A percentile compares a stretch with the other conserved stretches of the same genome.
Conservation (phyloP, 23 tunicate genomes). For the Clavelina lepadiformis region DNA sequence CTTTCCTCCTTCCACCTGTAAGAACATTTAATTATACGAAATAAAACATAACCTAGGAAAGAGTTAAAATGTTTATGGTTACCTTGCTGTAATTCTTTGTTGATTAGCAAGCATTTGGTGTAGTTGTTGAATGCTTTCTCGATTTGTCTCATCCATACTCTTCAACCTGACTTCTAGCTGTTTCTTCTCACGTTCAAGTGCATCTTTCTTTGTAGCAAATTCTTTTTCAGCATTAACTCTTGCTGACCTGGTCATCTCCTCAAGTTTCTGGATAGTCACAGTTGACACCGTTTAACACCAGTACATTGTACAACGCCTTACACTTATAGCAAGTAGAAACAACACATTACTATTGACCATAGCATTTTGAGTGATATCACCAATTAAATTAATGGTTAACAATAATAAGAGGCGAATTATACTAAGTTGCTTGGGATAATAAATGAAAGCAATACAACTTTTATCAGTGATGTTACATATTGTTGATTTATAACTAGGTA, state of each 20-base stretch:
- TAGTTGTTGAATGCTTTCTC: conserved; percentile 47
- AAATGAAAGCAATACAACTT: too few species aligned
- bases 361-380: too few species aligned
- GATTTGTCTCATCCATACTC: conserved; percentile 40
- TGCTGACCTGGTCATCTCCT: conserved; percentile 44
- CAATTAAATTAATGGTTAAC: too few species aligned
- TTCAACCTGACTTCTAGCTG: conserved; percentile 45
- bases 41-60: not conserved
- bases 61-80: too few species aligned
- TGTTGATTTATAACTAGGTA: too few species aligned
- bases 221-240: conserved; percentile 43
- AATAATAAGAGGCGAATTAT: too few species aligned
- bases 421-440: too few species aligned
- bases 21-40: not conserved
- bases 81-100: conserved; percentile 78
- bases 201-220: conserved; percentile 18
- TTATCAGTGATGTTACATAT: too few species aligned
- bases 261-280: conserved; percentile 65
- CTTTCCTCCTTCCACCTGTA: conserved; percentile 75
- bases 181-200: conserved; percentile 45
- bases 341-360: too few species aligned
- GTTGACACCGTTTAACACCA: too few species aligned
- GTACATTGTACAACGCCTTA: too few species aligned
- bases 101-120: conserved; percentile 87
- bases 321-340: too few species aligned